These are phyloP conservation scores for Ursus arctos DNA, from an alignment of 2,113 vertebrate species.

Conservation along the genomic window DNA sequence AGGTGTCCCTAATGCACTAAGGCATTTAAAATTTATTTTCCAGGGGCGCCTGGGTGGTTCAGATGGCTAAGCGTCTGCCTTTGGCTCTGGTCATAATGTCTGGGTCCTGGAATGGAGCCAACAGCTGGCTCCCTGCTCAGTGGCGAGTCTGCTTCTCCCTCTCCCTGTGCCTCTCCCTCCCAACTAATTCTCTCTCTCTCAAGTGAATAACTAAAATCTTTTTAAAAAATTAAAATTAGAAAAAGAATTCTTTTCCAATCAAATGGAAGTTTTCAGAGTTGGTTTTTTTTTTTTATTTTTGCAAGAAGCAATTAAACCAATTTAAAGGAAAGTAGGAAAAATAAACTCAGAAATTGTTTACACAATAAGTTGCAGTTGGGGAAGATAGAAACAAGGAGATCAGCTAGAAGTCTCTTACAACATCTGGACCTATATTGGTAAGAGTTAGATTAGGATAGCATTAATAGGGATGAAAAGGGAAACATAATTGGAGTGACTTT, in stretches of 20 bases:
- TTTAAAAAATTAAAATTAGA: neutral
- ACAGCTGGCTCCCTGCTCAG: neutral
- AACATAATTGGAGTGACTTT: neutral
- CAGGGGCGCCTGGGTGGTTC: neutral
- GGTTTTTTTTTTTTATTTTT: neutral
- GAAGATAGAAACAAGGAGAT: neutral
- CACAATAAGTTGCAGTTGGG: neutral
- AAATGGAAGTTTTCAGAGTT: neutral
- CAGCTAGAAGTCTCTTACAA: neutral
- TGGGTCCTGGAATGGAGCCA: neutral
- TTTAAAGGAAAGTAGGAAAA: neutral
- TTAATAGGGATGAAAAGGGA: neutral
- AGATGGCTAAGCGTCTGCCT: neutral
- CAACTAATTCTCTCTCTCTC: neutral
- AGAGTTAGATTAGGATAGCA: neutral
- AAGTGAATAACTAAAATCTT: neutral
- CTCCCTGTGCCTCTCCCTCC: neutral
- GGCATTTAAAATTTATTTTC: neutral
- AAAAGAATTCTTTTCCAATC: neutral
- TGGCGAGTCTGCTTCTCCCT: neutral
- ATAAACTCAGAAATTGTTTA: neutral
- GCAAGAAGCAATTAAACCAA: neutral
- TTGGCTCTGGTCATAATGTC: neutral
- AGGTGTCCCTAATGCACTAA: neutral
- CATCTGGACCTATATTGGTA: neutral